Evolutionary conservation across 2,888 invertebrate genomes (phyloP), one percentile per base, ranked within the genome.

Genomic region (Brenthis hecate): DNA sequence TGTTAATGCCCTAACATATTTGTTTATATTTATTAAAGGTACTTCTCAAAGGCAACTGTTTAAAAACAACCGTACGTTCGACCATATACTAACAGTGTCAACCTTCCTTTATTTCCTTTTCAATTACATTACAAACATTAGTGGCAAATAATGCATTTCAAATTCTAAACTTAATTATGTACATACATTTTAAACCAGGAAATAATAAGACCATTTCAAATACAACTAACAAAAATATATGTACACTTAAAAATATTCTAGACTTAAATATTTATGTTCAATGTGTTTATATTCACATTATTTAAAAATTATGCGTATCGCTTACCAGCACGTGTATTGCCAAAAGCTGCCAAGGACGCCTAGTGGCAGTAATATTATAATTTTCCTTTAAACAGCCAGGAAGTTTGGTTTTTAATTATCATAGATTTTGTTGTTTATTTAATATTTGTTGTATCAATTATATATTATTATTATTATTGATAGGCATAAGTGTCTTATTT

Each of bases 271-370:
- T 61, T 56, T 50, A 55, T 50, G 48, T 48, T 60, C 19, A 28
- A 43, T 43, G 43, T 55, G 55, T 66, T 66, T 65, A 60, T 66
- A 61, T 61, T 54, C 60, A 56, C 58, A 69, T 66, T 58, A 61
- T 66, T 64, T 69, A 56, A 65, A 65, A 69, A 43, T 50, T 51
- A 68, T 70, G 36, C 53, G 63, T 66, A 64, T 57, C 48, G 56
- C 28, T 43, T 43, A 32, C 28, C 23, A 54, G 68, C 68, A 68
- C 70, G 72, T 72, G 71, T 73, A 71, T 65, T 19, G 69, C 70
- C 64, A 70, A 69, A 65, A 66, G 56, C 54, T 43, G 65, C 56
- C 73, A 73, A 74, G 73, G 73, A 51, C 73, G 69, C 32, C 73
- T 47, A 36, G 71, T 72, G 65, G 64, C 68, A 63, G 43, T 72